Percentiles rank a stretch among this genome's conserved stretches.
Conservation (phyloP, 2,113 vertebrate species). For the Ceyx melanurus region DNA sequence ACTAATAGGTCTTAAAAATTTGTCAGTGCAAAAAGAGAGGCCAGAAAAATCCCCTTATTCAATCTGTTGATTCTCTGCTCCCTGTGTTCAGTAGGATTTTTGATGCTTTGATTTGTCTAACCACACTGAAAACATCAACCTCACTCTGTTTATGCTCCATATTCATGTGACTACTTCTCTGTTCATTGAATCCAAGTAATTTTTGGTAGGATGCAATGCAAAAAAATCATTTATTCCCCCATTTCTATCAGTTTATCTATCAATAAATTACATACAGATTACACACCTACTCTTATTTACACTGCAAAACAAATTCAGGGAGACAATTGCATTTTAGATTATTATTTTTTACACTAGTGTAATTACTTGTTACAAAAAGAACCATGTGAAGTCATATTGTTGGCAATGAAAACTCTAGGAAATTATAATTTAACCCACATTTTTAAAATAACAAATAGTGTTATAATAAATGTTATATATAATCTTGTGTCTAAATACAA, state of each 20-base stretch:
- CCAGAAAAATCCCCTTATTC: neutral
- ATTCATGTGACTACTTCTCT: neutral
- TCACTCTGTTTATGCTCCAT: neutral
- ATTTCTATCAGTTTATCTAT: neutral
- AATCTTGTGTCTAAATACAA: neutral
- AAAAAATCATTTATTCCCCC: neutral
- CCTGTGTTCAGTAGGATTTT: neutral
- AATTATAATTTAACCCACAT: neutral
- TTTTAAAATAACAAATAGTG: neutral
- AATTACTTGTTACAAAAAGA: neutral
- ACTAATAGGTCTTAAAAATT: neutral
- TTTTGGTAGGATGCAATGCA: neutral
- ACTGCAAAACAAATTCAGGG: neutral
- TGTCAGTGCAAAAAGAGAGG: neutral
- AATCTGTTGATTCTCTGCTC: neutral
- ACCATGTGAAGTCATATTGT: neutral
- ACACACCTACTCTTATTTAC: neutral
- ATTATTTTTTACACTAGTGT: neutral
- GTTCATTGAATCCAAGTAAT: neutral
- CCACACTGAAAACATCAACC: neutral
- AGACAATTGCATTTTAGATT: neutral
- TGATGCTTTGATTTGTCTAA: neutral
- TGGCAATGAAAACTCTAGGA: neutral
- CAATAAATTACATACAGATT: neutral
- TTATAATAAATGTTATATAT: no score